phyloP scores from a whole-genome alignment of 2,888 invertebrate genomes.

The Sturmia bella region DNA sequence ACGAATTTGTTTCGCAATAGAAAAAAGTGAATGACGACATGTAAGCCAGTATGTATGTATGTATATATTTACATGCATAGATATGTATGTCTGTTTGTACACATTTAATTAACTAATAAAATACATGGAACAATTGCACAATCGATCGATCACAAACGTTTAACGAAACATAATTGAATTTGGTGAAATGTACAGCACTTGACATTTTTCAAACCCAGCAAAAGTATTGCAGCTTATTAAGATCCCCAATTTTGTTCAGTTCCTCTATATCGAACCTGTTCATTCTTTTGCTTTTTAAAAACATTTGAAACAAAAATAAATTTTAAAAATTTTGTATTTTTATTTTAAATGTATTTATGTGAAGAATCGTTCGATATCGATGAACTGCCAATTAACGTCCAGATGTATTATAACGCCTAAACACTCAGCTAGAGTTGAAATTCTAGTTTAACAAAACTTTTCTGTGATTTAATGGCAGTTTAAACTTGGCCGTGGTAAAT shows the following conservation, averaged over 20 bases:
- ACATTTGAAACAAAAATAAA: too few species aligned
- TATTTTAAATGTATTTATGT: too few species aligned
- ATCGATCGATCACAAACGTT: conserved; percentile 17
- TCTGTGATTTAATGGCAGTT: too few species aligned
- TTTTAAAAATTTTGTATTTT: too few species aligned
- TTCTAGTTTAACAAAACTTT: too few species aligned
- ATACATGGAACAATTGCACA: conserved; percentile 25
- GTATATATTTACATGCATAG: not conserved
- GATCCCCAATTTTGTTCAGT: not conserved
- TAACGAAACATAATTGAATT: not conserved
- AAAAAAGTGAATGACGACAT: conserved; percentile 36
- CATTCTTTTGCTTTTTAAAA: too few species aligned
- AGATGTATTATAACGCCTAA: too few species aligned
- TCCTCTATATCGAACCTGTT: too few species aligned
- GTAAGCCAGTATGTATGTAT: not conserved
- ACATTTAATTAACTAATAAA: conserved; percentile 1
- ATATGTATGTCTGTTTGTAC: not conserved
- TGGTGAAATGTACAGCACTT: not conserved
- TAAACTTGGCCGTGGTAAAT: too few species aligned
- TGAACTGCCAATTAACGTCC: too few species aligned
- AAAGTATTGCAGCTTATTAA: not conserved
- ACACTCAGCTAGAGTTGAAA: too few species aligned
- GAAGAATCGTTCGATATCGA: too few species aligned
- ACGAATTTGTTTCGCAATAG: not conserved
- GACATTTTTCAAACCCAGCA: conserved; percentile 25